Percentiles rank a stretch among this genome's conserved stretches.
These are phyloP conservation scores for Thunnus albacares DNA, from an alignment of 2,797 vertebrate species.

Conservation along the genomic window DNA sequence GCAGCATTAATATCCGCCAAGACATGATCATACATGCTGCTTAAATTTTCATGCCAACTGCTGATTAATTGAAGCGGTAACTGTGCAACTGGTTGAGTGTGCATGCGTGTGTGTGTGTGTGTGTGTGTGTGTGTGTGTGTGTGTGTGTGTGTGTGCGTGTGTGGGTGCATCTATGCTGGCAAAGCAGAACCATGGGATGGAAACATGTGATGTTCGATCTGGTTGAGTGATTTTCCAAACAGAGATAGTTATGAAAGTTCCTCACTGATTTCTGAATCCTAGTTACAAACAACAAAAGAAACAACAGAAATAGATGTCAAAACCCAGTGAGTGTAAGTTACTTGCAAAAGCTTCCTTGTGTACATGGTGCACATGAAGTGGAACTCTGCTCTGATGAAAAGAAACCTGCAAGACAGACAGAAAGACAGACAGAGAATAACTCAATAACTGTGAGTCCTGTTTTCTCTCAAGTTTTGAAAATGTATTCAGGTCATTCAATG, in stretches of 20 bases:
- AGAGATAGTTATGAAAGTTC: constrained; percentile 25
- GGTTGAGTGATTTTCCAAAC: constrained; percentile 48
- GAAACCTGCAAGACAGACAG: constrained; percentile 82
- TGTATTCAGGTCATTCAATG: neutral
- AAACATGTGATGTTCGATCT: constrained; percentile 75
- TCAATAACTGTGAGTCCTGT: neutral
- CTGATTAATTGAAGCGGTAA: constrained; percentile 38
- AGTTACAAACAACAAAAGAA: constrained; percentile 29
- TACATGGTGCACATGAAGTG: constrained; percentile 86
- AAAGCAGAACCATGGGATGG: constrained; percentile 59
- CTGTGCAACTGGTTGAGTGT: constrained; percentile 19
- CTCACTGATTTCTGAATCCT: constrained; percentile 18
- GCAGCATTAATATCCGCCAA: neutral
- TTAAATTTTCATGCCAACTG: constrained; percentile 8
- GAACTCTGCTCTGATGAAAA: constrained; percentile 86
- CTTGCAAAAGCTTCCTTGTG: constrained; percentile 90
- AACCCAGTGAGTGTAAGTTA: constrained; percentile 70
- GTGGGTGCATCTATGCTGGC: constrained; percentile 34
- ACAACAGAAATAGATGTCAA: constrained; percentile 10
- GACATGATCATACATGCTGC: constrained; percentile 14
- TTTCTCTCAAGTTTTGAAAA: constrained; percentile 9
- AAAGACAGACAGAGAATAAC: neutral
- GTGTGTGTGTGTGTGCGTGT: constrained; percentile 9
- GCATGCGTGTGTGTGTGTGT: constrained; percentile 4
- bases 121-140: constrained; percentile 6